A percentile compares a stretch with the other conserved stretches of the same genome.
phyloP scores from a whole-genome alignment of 2,113 vertebrate genomes.

The Sterrhoptilus dennistouni region DNA sequence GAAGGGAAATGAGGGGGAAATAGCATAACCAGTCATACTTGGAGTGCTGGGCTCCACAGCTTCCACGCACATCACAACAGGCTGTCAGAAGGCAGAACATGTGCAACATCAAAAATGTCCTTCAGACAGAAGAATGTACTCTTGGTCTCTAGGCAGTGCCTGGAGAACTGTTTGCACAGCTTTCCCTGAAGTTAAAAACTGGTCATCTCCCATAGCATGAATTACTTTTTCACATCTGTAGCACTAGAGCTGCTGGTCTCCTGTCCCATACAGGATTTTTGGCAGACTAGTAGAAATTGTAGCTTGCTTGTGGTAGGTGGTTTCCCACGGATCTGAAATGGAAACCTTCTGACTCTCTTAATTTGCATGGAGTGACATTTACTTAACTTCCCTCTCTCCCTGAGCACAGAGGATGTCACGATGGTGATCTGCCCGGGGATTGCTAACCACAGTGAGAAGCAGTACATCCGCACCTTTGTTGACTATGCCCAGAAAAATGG shows the following conservation, averaged over 20 bases:
- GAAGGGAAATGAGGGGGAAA: neutral
- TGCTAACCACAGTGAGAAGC: constrained; percentile 98
- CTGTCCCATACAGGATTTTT: neutral
- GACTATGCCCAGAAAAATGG: constrained; percentile 94
- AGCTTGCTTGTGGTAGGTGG: neutral
- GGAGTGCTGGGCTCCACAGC: neutral
- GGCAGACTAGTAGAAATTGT: neutral
- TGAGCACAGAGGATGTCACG: constrained; percentile 88
- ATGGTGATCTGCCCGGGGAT: constrained; percentile 99
- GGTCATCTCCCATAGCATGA: neutral
- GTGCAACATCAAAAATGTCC: neutral
- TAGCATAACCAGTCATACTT: neutral
- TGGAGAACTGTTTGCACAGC: neutral
- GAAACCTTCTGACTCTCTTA: neutral
- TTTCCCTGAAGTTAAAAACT: neutral
- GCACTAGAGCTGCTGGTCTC: neutral
- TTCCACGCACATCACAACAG: neutral
- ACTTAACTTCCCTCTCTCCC: constrained; percentile 16
- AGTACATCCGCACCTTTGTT: constrained; percentile 97
- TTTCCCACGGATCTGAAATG: constrained; percentile 7
- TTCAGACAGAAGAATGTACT: neutral
- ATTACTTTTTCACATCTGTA: neutral
- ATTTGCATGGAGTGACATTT: constrained; percentile 58
- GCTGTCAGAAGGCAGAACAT: neutral
- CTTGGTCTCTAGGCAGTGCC: neutral